Percentiles rank a stretch among this genome's conserved stretches.
Evolutionary conservation across 2,797 vertebrate species (phyloP).

Genomic region (Sebastes paucispinis): DNA sequence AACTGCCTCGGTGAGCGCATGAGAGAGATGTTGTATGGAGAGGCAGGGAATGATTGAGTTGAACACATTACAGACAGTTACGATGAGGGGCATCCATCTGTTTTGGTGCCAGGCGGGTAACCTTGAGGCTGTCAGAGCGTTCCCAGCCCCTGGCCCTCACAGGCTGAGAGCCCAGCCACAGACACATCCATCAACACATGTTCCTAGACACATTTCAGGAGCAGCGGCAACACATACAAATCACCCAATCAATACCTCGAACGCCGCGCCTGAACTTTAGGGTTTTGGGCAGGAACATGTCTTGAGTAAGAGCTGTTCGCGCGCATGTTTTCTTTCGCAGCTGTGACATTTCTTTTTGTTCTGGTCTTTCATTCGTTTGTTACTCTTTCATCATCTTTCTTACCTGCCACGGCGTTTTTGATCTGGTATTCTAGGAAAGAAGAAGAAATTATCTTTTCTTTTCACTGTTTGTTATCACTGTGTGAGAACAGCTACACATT

Average conservation of each 20-base stretch:
- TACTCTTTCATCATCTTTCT: neutral
- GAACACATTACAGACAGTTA: constrained; percentile 76
- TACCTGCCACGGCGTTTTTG: neutral
- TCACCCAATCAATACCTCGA: constrained; percentile 71
- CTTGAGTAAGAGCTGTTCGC: constrained; percentile 19
- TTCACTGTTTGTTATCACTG: neutral
- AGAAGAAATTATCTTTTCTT: neutral
- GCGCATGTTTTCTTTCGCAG: constrained; percentile 3
- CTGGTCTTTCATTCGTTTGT: neutral
- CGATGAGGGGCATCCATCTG: constrained; percentile 75
- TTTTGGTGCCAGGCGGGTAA: constrained; percentile 68
- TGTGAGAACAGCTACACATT: neutral
- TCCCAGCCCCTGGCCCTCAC: constrained; percentile 58
- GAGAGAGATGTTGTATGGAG: constrained; percentile 44
- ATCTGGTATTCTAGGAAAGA: neutral
- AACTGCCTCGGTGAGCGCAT: constrained; percentile 17
- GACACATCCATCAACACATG: constrained; percentile 77
- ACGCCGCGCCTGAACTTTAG: constrained; percentile 19
- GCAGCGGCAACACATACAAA: constrained; percentile 72
- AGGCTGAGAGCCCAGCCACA: constrained; percentile 50
- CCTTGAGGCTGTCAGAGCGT: constrained; percentile 76
- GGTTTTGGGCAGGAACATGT: constrained; percentile 19
- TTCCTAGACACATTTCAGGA: constrained; percentile 67
- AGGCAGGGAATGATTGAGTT: constrained; percentile 68
- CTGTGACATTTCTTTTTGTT: constrained; percentile 3